Evolutionary conservation across 2,888 invertebrate species (phyloP), one percentile per base, ranked within the genome.

Genomic region (Diabrotica balteata): DNA sequence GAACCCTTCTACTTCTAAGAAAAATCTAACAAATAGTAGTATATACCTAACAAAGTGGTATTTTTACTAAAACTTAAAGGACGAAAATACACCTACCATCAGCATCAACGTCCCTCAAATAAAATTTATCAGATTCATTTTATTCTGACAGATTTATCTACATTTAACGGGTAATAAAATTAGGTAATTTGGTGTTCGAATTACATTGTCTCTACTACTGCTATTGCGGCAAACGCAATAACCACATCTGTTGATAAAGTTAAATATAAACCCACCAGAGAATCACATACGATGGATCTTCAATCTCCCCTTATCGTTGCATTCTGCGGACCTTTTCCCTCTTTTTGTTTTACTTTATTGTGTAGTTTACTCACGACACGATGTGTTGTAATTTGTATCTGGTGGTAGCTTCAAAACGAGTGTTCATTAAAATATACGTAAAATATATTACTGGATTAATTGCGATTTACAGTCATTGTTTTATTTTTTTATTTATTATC

Each of bases 131-230:
- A 49, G 45, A 57, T 57, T 45, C 55, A 45, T 57, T 67, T 53
- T 61, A 60, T 63, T 65, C 60, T 63, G 67, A 68, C 64, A 68
- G 72, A 68, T 72, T 62, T 63, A 69, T 63, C 51, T 68, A 62
- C 74, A 69, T 73, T 75, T 74, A 73, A 73, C 71, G 74, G 72
- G 60, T 69, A 75, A 75, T 75, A 76, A 75, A 76, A 76, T 72
- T 69, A 73, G 73, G 68, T 74, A 72, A 76, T 78, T 76, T 75
- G 74, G 69, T 59, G 69, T 63, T 54, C 46, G 63, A 69, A 63
- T 69, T 59, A 62, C 62, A 66, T 67, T 58, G 60, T 70, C 62
- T 65, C 65, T 58, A 11, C 45, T 57, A 45, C 46, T 61, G 66
- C 59, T 45, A 64, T 54, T 43, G 64, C 64, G 58, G 58, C 58